Evolutionary conservation across 2,797 vertebrate species (phyloP), one percentile per base, ranked within the genome.

Genomic region (Acrossocheilus wenchowensis): DNA sequence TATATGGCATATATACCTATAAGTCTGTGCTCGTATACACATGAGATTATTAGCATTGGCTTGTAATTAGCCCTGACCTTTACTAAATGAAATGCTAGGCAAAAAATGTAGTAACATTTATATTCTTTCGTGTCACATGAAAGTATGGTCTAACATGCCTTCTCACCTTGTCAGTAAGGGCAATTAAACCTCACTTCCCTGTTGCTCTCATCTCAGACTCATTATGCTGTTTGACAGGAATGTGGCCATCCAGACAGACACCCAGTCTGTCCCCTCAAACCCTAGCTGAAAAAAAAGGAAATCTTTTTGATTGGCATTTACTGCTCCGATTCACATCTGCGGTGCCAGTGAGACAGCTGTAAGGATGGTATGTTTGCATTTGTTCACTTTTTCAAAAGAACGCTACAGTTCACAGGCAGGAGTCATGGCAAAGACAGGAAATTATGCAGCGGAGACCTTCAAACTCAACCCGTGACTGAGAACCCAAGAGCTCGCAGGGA

Each of bases 361-460:
- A 21, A 14, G n/a, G 39, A 45, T 6, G 41, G 60, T 14, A 12
- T 30, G 39, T 68, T 12, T 60, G 57, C 23, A 60, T 60, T 60
- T 26, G 26, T 50, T 50, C 26, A 9, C 48, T 43, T 21, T 60
- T 52, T 69, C 54, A 26, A 72, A 62, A 21, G 62, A 60, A 30
- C 23, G 69, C 23, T 50, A 21, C 52, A 36, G 39, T 30, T 30
- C 19, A 26, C 19, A 57, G 75, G 50, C 62, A 36, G 52, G 78
- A 34, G 62, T 45, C 36, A 54, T 15, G 43, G 57, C 45, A 48
- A 81, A 71, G 71, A 26, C 69, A 48, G 78, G 8, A 78, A 54
- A 68, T 78, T 64, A 88, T 83, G 84, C 88, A 84, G 86, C 57
- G 7, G 84, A 84, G 74, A 87, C 57, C 75, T 72, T 81, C 82